Conservation (phyloP, 2,113 vertebrate genomes). For the Tragelaphus buxtoni region DNA sequence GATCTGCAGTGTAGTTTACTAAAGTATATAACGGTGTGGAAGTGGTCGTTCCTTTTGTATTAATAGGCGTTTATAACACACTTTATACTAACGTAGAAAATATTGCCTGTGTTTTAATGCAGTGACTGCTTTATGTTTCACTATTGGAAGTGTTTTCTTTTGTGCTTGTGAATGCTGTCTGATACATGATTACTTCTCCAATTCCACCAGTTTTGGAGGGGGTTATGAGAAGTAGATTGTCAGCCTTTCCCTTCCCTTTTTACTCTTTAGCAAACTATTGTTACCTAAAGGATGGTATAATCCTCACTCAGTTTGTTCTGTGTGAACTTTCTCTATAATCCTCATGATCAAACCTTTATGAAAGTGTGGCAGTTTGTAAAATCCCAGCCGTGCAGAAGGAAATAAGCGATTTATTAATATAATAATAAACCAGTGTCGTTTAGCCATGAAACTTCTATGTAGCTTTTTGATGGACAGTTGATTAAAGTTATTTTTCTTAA, state of each 20-base stretch:
- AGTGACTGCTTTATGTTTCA: neutral
- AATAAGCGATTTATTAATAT: neutral
- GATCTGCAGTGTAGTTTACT: neutral
- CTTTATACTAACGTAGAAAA: neutral
- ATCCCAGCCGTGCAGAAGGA: neutral
- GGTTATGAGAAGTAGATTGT: neutral
- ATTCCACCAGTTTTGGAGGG: neutral
- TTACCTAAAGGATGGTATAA: neutral
- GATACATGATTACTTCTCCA: neutral
- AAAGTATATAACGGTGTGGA: neutral
- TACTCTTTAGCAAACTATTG: neutral
- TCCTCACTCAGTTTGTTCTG: neutral
- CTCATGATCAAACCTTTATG: neutral
- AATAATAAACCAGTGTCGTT: neutral
- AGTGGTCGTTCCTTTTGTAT: neutral
- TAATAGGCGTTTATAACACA: neutral
- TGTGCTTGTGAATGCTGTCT: neutral
- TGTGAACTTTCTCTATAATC: neutral
- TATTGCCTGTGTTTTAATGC: neutral
- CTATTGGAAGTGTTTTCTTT: neutral
- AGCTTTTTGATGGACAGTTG: neutral
- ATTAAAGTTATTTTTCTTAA: neutral
- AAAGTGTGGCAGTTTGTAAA: neutral
- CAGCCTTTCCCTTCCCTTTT: neutral
- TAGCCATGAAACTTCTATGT: neutral